Conservation (phyloP, 1,140 invertebrate genomes). For the Pseudomyrmex concolor region DNA sequence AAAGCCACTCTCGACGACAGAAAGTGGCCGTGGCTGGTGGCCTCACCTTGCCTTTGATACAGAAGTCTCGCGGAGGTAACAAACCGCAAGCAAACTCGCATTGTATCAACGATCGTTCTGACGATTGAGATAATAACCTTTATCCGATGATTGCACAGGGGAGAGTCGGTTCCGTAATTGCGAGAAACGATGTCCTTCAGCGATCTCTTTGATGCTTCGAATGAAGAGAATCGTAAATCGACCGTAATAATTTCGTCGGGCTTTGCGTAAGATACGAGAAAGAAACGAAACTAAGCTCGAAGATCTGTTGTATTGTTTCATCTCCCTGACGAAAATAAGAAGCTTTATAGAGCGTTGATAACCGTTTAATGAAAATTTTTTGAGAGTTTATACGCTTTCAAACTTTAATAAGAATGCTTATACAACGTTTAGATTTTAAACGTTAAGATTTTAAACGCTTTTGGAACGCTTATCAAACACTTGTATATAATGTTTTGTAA, state of each 20-base stretch:
- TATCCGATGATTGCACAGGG: slow-evolving; percentile 8
- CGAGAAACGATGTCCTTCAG: slow-evolving; percentile 31
- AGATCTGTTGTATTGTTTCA: not conserved
- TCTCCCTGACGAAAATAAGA: no score
- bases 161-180: slow-evolving; percentile 19
- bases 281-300: not conserved
- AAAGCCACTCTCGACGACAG: not conserved
- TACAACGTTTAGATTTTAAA: no score
- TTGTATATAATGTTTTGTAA: no score
- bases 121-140: slow-evolving; percentile 16
- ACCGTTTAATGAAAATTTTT: no score
- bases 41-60: slow-evolving; percentile 66
- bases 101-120: slow-evolving; percentile 1
- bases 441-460: no score
- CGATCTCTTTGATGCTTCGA: slow-evolving; percentile 12
- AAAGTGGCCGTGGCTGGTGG: slow-evolving; percentile 34
- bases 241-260: slow-evolving; percentile 65
- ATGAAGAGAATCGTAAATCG: slow-evolving; percentile 31
- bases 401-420: no score
- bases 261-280: slow-evolving; percentile 61
- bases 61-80: slow-evolving; percentile 46
- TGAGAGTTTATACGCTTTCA: no score
- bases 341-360: no score
- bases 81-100: slow-evolving; percentile 21
- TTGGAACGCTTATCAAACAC: no score